Percentiles rank a stretch among this genome's conserved stretches.
Evolutionary conservation across 2,113 vertebrate genomes (phyloP).

Genomic region (Grammomys dolichurus): DNA sequence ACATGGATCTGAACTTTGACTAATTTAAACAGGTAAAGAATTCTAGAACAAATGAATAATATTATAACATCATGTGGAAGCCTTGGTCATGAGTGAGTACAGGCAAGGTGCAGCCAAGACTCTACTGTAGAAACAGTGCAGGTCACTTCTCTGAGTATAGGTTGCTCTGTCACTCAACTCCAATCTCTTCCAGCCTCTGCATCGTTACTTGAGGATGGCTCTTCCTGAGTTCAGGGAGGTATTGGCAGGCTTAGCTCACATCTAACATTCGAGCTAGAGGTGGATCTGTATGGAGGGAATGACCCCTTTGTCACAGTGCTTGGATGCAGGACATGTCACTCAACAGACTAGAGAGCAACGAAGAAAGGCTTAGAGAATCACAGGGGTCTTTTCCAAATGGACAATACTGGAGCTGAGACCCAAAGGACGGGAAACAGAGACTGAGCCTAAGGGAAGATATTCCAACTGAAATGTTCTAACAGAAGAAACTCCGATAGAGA

Average conservation of each 20-base stretch:
- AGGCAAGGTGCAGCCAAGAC: neutral
- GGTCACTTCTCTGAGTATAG: too few relatives aligned
- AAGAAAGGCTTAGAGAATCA: neutral
- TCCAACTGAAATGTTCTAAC: neutral
- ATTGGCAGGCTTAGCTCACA: too few relatives aligned
- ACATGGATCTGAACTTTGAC: neutral
- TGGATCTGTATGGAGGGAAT: neutral
- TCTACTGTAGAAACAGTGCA: fast-evolving
- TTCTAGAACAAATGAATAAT: neutral
- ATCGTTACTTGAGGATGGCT: neutral
- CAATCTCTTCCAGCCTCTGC: fast-evolving
- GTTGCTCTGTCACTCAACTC: neutral
- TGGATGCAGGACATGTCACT: too few relatives aligned
- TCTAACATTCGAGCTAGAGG: neutral
- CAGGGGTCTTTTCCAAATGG: neutral
- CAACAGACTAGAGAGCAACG: neutral
- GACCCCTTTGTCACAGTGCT: neutral
- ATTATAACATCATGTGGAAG: neutral
- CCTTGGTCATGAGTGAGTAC: neutral
- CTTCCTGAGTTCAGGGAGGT: neutral
- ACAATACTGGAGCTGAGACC: neutral
- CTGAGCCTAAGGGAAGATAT: neutral
- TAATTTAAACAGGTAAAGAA: neutral
- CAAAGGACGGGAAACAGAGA: neutral
- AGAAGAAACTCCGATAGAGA: neutral